Evolutionary conservation across 2,113 vertebrate species (phyloP), one percentile per base, ranked within the genome.

Genomic region (Baryphthengus martii): DNA sequence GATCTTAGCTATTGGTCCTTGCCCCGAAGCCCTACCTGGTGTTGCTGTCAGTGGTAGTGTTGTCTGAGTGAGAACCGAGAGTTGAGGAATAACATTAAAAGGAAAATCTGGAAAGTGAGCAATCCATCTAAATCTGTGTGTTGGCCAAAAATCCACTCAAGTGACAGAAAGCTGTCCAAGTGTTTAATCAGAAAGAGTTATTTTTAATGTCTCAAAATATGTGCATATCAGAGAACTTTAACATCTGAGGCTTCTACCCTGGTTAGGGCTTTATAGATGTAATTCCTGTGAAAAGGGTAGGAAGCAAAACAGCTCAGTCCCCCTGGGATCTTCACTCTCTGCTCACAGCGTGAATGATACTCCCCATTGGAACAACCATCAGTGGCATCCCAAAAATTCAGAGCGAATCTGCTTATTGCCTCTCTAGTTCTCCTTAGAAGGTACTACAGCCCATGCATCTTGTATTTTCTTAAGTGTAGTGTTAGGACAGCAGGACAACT

Each of bases 21-120:
- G 90, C 88, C 95, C 88, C 96, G 85, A 56, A 97, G 95, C 85
- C 52, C 47, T 96, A 91, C 62, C 61, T 94, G 37, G 26, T 56
- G 49, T n/a, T 75, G 67, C 88, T 88, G 63, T 74, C 39, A 1
- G 35, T 44, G n/a, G 13, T 40, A 39, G 67, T 50, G 79, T 23
- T 88, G 83, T 33, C 76, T 78, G 79, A 94, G 55, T 1, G 6
- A 90, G 71, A 91, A 58, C 23, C 1, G 7, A 77, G 26, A 55
- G 50, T 86, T 90, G 80, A 42, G 50, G 55, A 47, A 74, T 39
- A 86, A n/a, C 4, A 1, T 16, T 59, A 96, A 94, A 58, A 65
- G 92, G 95, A 94, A 50, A 91, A 49, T n/a, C 62, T 2, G 2
- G 84, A 80, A 62, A 23, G 12, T 65, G 66, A 94, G 56, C 19